Base-by-base conservation (phyloP, 2,888 invertebrate genomes). In the Lomographa bimaculata region DNA sequence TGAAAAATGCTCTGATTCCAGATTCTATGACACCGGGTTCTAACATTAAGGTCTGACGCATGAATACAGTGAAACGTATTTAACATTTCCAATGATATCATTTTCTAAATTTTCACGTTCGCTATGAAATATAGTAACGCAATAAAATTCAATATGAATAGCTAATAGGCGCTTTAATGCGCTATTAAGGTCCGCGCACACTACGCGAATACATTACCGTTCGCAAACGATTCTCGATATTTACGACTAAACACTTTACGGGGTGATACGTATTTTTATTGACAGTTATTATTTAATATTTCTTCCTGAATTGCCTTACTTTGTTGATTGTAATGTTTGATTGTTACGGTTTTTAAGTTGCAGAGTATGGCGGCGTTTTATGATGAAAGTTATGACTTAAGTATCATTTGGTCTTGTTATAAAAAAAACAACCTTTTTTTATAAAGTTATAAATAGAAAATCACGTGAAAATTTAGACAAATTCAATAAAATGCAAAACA, bases 231-330 rank as follows among this genome's bases (percentile, higher is more conserved):
- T 65, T 57, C 60, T 50, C 57, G 54, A 64, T 72, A 68, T 76
- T 75, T 71, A 75, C 64, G 70, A 72, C 57, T 55, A 57, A 70
- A 64, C 67, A 72, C 66, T 70, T 70, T 60, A 57, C 56, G 58
- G 59, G 54, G 54, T 55, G 67, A 68, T 72, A 68, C 57, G 66
- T 62, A 56, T 55, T 66, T 78, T 80, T 76, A 76, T 78, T 69
- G 79, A 71, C 75, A 72, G 70, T 78, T 75, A 76, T 70, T 64
- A 72, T 79, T 78, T 72, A 61, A 66, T 74, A 71, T 78, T 64
- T 73, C 79, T 79, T 78, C 78, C 79, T 75, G 64, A 63, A 68
- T 50, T 51, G 68, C 66, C 59, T 62, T 55, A 64, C 64, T 68
- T 65, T 64, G 65, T 61, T 59, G 64, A 60, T 57, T 57, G 54